Conservation (phyloP, 2,797 vertebrate species). For the Denticeps clupeoides region DNA sequence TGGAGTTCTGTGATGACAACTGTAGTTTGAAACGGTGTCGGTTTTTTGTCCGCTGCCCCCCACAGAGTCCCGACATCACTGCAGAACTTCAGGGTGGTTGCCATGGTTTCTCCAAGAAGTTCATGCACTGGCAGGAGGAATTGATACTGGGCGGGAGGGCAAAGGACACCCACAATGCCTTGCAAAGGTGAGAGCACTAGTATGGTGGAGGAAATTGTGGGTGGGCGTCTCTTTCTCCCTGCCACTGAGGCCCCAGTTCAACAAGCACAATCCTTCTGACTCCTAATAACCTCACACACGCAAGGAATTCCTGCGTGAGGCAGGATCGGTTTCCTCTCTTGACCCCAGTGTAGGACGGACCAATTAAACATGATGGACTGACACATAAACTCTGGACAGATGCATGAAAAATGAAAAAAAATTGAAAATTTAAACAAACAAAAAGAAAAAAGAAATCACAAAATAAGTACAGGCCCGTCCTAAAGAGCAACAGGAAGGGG, state of each 20-base stretch:
- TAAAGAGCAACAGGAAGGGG: background rate
- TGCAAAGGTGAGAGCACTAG: conserved; percentile 69
- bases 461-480: conserved; percentile 12
- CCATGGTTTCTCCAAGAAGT: conserved; percentile 92
- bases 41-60: conserved; percentile 10
- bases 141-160: conserved; percentile 81
- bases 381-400: conserved; percentile 36
- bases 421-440: conserved; percentile 1
- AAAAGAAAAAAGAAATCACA: conserved; percentile 12
- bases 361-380: conserved; percentile 58
- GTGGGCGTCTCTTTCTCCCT: background rate
- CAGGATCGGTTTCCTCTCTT: conserved; percentile 48
- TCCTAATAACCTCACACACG: conserved; percentile 48
- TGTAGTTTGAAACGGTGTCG: too few relatives aligned
- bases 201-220: background rate
- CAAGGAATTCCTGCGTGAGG: conserved; percentile 42
- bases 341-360: conserved; percentile 41
- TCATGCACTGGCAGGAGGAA: conserved; percentile 98
- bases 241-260: background rate
- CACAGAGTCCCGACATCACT: conserved; percentile 72
- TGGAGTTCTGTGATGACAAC: too few relatives aligned
- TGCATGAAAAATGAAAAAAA: conserved; percentile 25
- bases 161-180: conserved; percentile 71
- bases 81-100: conserved; percentile 80
- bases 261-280: conserved; percentile 33